These are phyloP conservation scores for Psittacula derbiana DNA, from an alignment of 2,797 vertebrate genomes.

Conservation along the genomic window DNA sequence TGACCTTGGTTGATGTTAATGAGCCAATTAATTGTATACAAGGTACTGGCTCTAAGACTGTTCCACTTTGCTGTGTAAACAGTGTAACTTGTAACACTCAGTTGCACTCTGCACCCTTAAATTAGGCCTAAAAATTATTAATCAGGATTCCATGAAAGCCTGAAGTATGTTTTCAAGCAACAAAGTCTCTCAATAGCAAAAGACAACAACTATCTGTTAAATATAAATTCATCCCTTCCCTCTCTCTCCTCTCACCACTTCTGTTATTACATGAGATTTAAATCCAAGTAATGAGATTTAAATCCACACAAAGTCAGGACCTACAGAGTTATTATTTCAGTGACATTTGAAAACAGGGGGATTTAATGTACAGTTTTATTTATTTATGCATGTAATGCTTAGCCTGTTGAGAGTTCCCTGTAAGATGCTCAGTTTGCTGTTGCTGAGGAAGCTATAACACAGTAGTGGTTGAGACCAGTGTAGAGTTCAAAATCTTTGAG, in stretches of 20 bases:
- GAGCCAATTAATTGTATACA: not conserved
- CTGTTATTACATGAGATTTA: not conserved
- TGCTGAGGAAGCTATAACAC: not conserved
- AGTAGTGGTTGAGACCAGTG: not conserved
- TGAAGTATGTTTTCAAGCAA: not conserved
- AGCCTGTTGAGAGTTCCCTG: not conserved
- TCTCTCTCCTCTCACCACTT: not conserved
- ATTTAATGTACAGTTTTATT: not conserved
- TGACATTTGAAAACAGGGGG: not conserved
- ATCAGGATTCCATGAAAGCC: not conserved
- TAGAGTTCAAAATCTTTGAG: not conserved
- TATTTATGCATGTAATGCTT: not conserved
- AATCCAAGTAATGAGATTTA: not conserved
- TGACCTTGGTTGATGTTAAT: not conserved
- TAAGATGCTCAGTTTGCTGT: not conserved
- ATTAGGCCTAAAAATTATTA: not conserved
- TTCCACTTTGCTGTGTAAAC: not conserved
- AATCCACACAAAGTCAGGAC: not conserved
- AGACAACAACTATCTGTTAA: not conserved
- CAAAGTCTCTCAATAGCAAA: not conserved
- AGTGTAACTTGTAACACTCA: not conserved
- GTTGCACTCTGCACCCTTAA: not conserved
- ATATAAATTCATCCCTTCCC: not conserved
- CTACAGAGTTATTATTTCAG: not conserved
- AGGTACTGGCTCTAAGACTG: not conserved